These are phyloP conservation scores for Lutjanus erythropterus DNA, from an alignment of 2,113 vertebrate species.

Conservation along the genomic window DNA sequence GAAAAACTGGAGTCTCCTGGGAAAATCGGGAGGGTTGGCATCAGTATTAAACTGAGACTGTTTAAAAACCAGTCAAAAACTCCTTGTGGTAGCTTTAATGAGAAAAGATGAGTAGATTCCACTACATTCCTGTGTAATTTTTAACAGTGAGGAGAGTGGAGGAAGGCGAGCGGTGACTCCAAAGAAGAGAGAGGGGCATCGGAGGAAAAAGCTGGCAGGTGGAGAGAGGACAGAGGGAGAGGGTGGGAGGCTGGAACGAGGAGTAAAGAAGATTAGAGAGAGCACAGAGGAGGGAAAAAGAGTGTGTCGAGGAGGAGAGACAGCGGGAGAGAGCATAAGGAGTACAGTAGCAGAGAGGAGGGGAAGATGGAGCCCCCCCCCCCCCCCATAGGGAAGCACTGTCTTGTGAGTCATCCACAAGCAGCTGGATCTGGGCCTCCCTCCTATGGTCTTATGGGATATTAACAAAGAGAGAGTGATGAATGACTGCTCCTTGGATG, in stretches of 20 bases:
- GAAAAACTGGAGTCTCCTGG: no score
- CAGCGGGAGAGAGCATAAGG: slow-evolving; percentile 32
- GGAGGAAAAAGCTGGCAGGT: slow-evolving; percentile 40
- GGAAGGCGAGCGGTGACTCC: slow-evolving; percentile 33
- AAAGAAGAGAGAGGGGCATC: slow-evolving; percentile 29
- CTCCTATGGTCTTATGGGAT: slow-evolving; percentile 44
- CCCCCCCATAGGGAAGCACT: slow-evolving; percentile 46
- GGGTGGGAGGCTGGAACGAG: slow-evolving; percentile 28
- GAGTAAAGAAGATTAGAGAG: slow-evolving; percentile 63
- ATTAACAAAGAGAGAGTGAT: slow-evolving; percentile 53
- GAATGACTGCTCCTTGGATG: slow-evolving; percentile 40
- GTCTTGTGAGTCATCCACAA: slow-evolving; percentile 62
- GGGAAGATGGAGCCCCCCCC: slow-evolving; percentile 28
- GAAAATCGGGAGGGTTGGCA: no score
- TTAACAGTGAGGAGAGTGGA: neutral
- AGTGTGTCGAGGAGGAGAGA: slow-evolving; percentile 23
- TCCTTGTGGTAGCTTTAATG: no score
- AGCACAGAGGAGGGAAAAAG: slow-evolving; percentile 19
- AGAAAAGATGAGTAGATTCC: no score
- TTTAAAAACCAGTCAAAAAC: no score
- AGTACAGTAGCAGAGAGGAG: slow-evolving; percentile 39
- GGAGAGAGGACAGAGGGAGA: slow-evolving; percentile 26
- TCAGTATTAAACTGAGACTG: no score
- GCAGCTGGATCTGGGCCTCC: slow-evolving; percentile 55
- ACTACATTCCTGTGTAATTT: no score